Conservation (phyloP, 2,113 vertebrate species). For the Passer montanus region DNA sequence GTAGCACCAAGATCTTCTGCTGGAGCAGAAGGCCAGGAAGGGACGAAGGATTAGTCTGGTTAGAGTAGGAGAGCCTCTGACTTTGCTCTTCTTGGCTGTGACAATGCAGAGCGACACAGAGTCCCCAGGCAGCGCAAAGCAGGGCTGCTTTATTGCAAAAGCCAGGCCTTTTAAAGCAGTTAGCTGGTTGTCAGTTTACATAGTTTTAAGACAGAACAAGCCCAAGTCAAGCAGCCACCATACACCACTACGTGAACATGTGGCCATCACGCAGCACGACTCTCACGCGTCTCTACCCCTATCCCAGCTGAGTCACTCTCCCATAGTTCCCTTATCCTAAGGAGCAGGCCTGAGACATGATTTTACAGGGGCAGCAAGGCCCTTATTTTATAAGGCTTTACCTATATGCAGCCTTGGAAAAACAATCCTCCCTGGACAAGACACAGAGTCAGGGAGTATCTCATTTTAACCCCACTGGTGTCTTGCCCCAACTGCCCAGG, state of each 20-base stretch:
- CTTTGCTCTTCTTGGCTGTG: background rate
- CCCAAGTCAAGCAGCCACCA: background rate
- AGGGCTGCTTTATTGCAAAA: background rate
- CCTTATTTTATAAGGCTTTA: background rate
- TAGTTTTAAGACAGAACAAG: background rate
- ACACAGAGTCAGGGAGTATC: background rate
- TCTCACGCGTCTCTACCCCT: background rate
- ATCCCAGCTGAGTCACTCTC: background rate
- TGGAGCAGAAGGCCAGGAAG: background rate
- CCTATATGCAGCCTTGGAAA: background rate
- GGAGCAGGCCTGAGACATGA: background rate
- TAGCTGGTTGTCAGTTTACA: background rate
- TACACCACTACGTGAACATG: too few relatives aligned
- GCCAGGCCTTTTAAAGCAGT: background rate
- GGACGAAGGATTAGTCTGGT: background rate
- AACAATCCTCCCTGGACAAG: background rate
- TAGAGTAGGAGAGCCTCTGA: background rate
- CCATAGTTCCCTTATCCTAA: background rate
- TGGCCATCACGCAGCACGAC: fast-evolving
- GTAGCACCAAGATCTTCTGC: background rate
- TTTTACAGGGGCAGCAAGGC: background rate
- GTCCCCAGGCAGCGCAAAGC: background rate
- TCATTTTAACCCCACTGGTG: background rate
- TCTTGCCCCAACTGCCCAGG: background rate
- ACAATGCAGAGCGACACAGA: background rate